Evolutionary conservation across 2,797 vertebrate species (phyloP).

Genomic region (Chelon labrosus): DNA sequence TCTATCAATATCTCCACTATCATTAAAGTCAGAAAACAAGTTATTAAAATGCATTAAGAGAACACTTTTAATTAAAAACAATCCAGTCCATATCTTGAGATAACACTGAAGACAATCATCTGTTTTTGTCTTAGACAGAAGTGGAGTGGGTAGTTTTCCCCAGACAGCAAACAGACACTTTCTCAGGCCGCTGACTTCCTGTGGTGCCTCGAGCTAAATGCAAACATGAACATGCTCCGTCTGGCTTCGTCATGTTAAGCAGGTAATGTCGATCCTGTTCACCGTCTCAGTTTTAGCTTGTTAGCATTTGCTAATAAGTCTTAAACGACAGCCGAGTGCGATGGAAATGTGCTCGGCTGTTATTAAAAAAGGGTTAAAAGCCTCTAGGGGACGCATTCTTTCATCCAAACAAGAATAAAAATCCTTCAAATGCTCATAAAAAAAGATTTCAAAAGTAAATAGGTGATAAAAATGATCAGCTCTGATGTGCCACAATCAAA

Average conservation of each 20-base stretch:
- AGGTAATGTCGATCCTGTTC: neutral
- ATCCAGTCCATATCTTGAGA: neutral
- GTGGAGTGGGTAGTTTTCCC: neutral
- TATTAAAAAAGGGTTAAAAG: neutral
- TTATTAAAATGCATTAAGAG: too few species aligned
- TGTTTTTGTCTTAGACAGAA: neutral
- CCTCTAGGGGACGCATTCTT: neutral
- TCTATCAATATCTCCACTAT: neutral
- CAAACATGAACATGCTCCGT: neutral
- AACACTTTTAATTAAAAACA: too few species aligned
- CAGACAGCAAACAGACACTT: neutral
- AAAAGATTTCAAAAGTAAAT: neutral
- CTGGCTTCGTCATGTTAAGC: neutral
- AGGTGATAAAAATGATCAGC: neutral
- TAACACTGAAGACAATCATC: neutral
- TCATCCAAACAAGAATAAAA: too few species aligned
- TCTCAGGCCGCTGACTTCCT: neutral
- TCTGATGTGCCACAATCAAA: constrained; percentile 11
- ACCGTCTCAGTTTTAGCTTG: neutral
- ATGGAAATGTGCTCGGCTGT: neutral
- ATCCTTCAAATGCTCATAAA: neutral
- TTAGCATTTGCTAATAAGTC: neutral
- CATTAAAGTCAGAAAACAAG: neutral
- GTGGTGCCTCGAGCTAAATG: neutral
- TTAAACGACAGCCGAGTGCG: neutral